Conservation (phyloP, 1,140 invertebrate genomes). For the Heliconius melpomene region DNA sequence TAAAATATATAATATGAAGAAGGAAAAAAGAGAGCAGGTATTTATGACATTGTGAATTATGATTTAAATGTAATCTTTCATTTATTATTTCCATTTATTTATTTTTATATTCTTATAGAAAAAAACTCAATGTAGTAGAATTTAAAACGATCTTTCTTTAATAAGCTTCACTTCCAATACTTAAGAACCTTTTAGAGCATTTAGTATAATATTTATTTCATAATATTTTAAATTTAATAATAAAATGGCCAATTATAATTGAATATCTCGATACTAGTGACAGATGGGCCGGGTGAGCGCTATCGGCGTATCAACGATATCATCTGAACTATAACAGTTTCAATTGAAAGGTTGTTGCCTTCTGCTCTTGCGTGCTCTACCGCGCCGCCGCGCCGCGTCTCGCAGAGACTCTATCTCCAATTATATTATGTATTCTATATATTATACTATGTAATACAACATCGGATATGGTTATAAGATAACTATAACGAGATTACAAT, state of each 20-base stretch:
- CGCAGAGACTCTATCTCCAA: not conserved
- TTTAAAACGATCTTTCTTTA: too few species aligned
- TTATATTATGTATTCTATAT: not conserved
- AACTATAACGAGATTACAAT: not conserved
- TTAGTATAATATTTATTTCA: not conserved
- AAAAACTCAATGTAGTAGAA: too few species aligned
- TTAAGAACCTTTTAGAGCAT: too few species aligned
- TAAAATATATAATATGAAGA: not conserved
- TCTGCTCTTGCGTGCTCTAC: slow-evolving; percentile 20
- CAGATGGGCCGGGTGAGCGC: slow-evolving; percentile 1
- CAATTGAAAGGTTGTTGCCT: slow-evolving; percentile 29
- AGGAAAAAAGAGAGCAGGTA: not conserved
- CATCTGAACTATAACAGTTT: slow-evolving; percentile 29
- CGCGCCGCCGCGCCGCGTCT: not conserved
- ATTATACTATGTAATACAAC: not conserved
- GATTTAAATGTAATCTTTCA: not conserved
- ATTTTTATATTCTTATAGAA: too few species aligned
- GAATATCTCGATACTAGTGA: not conserved
- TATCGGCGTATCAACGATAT: slow-evolving; percentile 12
- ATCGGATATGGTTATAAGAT: not conserved
- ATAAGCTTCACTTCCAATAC: too few species aligned
- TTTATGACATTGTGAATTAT: not conserved
- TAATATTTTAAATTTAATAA: not conserved
- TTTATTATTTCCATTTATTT: too few species aligned
- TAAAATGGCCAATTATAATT: not conserved